phyloP scores from a whole-genome alignment of 1,140 invertebrate species.

The Spodoptera frugiperda region DNA sequence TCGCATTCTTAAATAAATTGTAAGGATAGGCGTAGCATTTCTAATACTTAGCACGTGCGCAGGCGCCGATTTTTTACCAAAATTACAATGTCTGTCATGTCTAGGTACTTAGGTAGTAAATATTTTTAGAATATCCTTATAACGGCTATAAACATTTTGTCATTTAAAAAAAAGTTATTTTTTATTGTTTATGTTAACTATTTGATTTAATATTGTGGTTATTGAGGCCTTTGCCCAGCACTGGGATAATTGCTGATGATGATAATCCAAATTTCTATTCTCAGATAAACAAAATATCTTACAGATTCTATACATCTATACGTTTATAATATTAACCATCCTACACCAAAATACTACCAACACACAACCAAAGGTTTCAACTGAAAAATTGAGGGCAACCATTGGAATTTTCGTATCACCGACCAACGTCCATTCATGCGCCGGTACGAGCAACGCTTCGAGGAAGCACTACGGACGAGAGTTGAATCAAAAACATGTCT shows the following conservation, averaged over 20 bases:
- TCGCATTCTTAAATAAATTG: conserved; percentile 23
- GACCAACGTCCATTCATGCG: conserved; percentile 41
- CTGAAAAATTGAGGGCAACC: conserved; percentile 46
- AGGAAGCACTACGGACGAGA: conserved; percentile 55
- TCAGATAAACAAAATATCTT: too few species aligned
- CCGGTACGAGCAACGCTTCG: conserved; percentile 52
- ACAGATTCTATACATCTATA: too few species aligned
- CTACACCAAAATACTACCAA: conserved; percentile 1
- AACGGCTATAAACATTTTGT: too few species aligned
- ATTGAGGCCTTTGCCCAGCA: too few species aligned
- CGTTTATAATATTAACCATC: not conserved
- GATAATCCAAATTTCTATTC: too few species aligned
- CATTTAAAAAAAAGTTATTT: too few species aligned
- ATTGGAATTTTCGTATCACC: conserved; percentile 54
- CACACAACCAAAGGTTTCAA: conserved; percentile 39
- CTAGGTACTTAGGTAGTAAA: not conserved
- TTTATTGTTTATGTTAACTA: too few species aligned
- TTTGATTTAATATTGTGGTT: too few species aligned
- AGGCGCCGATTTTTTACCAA: not conserved
- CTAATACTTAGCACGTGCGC: conserved; percentile 21
- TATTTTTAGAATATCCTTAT: not conserved
- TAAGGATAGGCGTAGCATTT: conserved; percentile 21
- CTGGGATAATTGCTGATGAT: too few species aligned
- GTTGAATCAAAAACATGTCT: conserved; percentile 54
- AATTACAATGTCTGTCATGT: conserved; percentile 11